Evolutionary conservation across 2,113 vertebrate genomes (phyloP).

Genomic region (Rhinolophus sinicus): DNA sequence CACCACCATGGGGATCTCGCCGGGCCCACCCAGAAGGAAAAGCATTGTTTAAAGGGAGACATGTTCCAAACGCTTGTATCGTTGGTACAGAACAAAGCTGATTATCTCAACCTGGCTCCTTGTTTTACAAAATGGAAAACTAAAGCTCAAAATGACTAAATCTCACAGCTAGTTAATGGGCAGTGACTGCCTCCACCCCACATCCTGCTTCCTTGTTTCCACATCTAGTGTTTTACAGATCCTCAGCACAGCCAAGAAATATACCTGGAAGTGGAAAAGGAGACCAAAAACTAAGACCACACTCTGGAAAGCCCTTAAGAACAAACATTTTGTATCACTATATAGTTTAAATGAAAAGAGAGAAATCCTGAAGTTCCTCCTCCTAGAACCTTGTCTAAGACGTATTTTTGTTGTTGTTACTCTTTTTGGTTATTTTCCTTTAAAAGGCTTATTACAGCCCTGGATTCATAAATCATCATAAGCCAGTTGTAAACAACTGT

Average conservation of each 20-base stretch:
- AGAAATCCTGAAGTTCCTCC: background rate
- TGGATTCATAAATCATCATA: background rate
- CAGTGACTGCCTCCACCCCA: background rate
- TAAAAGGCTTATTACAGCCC: background rate
- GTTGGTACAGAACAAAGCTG: background rate
- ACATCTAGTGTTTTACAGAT: background rate
- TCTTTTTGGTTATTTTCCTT: background rate
- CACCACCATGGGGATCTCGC: background rate
- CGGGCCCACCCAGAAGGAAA: background rate
- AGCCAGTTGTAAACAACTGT: background rate
- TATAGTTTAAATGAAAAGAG: background rate
- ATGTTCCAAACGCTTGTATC: background rate
- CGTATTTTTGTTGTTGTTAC: background rate
- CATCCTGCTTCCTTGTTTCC: background rate
- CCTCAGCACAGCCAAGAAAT: background rate
- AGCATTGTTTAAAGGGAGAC: background rate
- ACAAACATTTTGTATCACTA: background rate
- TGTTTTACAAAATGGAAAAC: background rate
- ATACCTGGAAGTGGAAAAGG: background rate
- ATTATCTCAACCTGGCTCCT: background rate
- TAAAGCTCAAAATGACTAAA: background rate
- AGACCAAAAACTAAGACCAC: background rate
- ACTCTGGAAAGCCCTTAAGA: background rate
- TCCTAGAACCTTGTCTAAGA: background rate
- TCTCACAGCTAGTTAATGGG: background rate